Percentiles rank a stretch among this genome's conserved stretches.
phyloP scores from a whole-genome alignment of 2,888 invertebrate genomes.

The Hypselothyrea guttata region DNA sequence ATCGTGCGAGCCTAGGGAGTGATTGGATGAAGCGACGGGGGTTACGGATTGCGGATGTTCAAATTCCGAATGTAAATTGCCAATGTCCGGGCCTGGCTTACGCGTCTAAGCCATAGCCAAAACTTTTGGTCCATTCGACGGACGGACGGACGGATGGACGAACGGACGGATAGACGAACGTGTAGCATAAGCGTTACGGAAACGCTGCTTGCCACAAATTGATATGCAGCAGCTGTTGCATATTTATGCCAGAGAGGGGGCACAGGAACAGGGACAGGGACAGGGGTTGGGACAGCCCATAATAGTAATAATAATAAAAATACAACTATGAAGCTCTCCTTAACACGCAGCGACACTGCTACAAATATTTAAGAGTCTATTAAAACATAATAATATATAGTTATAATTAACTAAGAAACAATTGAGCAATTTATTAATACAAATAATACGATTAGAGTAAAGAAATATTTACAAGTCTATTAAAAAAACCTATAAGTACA shows the following conservation, averaged over 20 bases:
- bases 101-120: conserved; percentile 47
- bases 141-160: conserved; percentile 19
- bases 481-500: no score
- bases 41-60: conserved; percentile 25
- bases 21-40: neutral
- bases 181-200: conserved; percentile 12
- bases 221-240: conserved; percentile 77
- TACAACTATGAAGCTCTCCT: conserved; percentile 17
- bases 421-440: no score
- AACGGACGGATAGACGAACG: neutral
- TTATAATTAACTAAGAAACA: no score
- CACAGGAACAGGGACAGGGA: neutral
- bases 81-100: conserved; percentile 73
- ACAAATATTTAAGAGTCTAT: neutral
- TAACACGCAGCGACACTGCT: neutral
- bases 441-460: no score
- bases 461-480: no score
- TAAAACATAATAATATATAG: no score
- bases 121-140: conserved; percentile 15
- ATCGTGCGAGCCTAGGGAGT: neutral
- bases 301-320: conserved; percentile 72
- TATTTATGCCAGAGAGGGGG: conserved; percentile 21
- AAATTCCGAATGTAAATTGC: conserved; percentile 65
- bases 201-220: conserved; percentile 50
- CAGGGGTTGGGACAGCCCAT: conserved; percentile 18